Evolutionary conservation across 2,797 vertebrate species (phyloP).

Genomic region (Todus mexicanus): DNA sequence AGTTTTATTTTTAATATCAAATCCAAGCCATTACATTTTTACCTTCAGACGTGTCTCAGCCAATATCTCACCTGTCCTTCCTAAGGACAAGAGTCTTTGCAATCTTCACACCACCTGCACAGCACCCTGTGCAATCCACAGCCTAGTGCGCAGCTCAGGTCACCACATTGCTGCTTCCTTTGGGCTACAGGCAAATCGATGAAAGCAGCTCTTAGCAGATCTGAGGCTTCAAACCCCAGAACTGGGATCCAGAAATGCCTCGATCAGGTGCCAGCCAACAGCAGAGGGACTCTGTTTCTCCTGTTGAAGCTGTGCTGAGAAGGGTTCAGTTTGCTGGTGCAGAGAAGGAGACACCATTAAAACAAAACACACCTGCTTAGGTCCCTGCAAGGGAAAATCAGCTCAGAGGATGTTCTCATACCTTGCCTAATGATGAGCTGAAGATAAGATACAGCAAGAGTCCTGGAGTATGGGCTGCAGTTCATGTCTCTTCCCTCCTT

Average conservation of each 20-base stretch:
- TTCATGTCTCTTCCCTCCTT: background rate
- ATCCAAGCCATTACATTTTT: background rate
- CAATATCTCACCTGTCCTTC: background rate
- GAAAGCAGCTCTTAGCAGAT: background rate
- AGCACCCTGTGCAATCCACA: background rate
- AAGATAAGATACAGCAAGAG: background rate
- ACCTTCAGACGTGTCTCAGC: background rate
- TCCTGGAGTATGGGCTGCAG: background rate
- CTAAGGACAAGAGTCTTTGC: background rate
- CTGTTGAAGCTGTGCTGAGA: background rate
- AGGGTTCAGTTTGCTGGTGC: background rate
- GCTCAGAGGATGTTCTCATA: background rate
- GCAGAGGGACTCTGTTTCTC: background rate
- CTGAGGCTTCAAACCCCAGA: background rate
- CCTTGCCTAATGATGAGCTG: background rate
- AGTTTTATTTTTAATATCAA: constrained; percentile 12
- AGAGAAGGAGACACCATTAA: background rate
- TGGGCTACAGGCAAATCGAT: background rate
- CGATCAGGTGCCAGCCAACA: background rate
- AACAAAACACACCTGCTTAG: background rate
- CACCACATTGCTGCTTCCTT: background rate
- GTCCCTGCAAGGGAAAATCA: background rate
- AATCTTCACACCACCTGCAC: background rate
- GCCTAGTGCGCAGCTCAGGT: background rate
- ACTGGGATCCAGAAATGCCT: background rate